Conservation (phyloP, 1,140 invertebrate genomes). For the Globodera ellingtonae region DNA sequence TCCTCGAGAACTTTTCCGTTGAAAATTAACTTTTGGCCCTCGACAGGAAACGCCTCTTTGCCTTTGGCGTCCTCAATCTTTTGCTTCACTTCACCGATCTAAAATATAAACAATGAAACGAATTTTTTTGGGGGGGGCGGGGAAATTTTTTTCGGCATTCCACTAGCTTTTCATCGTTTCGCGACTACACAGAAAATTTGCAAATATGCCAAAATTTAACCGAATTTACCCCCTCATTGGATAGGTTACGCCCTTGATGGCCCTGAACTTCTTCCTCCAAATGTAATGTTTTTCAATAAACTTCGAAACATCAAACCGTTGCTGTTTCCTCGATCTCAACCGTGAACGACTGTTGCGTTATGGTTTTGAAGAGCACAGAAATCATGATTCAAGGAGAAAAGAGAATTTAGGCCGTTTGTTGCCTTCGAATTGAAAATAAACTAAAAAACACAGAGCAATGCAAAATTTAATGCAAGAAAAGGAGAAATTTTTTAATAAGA, state of each 20-base stretch:
- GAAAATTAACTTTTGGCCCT: slow-evolving; percentile 61
- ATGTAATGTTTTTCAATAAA: slow-evolving; percentile 33
- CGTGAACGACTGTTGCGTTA: slow-evolving; percentile 53
- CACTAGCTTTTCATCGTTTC: no score
- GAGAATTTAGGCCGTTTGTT: not conserved
- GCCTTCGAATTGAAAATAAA: not conserved
- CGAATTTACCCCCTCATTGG: no score
- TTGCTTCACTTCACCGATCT: slow-evolving; percentile 57
- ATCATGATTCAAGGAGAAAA: not conserved
- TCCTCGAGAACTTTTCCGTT: slow-evolving; percentile 63
- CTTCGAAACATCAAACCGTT: slow-evolving; percentile 34
- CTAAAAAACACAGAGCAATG: not conserved
- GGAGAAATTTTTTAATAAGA: no score
- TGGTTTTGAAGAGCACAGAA: slow-evolving; percentile 33
- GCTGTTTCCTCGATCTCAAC: slow-evolving; percentile 35
- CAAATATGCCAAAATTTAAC: no score
- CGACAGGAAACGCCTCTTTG: slow-evolving; percentile 45
- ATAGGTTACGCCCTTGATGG: not conserved
- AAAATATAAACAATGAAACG: slow-evolving; percentile 5
- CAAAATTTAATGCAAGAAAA: no score
- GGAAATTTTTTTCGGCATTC: no score
- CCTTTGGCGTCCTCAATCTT: slow-evolving; percentile 52
- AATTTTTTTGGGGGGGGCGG: no score
- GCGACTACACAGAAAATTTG: no score
- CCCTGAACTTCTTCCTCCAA: slow-evolving; percentile 15